Evolutionary conservation across 2,113 vertebrate species (phyloP).

Genomic region (Ammodytes marinus): DNA sequence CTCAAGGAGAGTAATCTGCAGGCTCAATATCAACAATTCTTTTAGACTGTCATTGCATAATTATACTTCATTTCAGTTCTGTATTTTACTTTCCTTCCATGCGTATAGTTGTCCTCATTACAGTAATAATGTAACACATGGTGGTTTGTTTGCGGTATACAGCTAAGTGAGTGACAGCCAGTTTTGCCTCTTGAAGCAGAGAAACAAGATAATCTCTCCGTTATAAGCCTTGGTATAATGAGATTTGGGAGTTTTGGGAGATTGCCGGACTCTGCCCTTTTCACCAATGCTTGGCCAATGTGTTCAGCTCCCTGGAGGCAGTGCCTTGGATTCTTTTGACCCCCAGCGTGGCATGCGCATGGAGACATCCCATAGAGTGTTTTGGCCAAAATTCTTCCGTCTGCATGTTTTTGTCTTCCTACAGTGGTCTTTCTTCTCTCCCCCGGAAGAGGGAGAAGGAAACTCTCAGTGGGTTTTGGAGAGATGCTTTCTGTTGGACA

Average conservation of each 20-base stretch:
- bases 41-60: not conserved
- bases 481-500: constrained; percentile 35
- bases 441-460: not conserved
- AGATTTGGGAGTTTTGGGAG: constrained; percentile 71
- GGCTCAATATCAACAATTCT: not conserved
- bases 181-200: constrained; percentile 55
- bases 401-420: constrained; percentile 37
- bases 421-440: constrained; percentile 21
- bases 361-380: constrained; percentile 34
- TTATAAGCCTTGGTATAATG: constrained; percentile 73
- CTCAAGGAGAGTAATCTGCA: not conserved
- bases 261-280: constrained; percentile 61
- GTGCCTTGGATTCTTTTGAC: constrained; percentile 58
- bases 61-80: not conserved
- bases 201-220: constrained; percentile 63
- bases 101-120: not conserved
- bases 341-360: constrained; percentile 47
- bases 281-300: constrained; percentile 59
- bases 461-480: not conserved
- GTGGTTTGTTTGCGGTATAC: constrained; percentile 28
- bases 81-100: not conserved
- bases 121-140: constrained; percentile 18
- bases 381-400: constrained; percentile 28
- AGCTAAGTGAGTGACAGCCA: constrained; percentile 58
- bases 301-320: constrained; percentile 58